phyloP scores from a whole-genome alignment of 2,888 invertebrate genomes.

The Nomada fucata region DNA sequence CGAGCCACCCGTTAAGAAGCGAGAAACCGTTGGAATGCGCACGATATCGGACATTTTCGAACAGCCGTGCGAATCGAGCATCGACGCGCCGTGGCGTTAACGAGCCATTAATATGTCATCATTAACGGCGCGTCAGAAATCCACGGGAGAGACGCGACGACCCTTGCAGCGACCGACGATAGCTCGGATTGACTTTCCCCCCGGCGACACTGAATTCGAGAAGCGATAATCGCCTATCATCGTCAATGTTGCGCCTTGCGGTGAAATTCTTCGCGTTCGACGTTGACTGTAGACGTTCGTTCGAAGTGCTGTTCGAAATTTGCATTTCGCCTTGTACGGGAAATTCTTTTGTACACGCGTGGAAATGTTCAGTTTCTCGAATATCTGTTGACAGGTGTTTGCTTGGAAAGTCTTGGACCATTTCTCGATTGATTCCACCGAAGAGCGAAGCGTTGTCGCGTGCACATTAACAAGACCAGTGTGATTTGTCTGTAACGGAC shows the following conservation, averaged over 20 bases:
- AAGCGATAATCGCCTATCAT: slow-evolving; percentile 23
- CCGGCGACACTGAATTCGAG: slow-evolving; percentile 37
- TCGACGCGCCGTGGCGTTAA: slow-evolving; percentile 40
- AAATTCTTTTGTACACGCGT: too few relatives aligned
- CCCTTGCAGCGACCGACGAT: slow-evolving; percentile 36
- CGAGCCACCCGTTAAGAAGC: slow-evolving; percentile 35
- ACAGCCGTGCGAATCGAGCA: slow-evolving; percentile 28
- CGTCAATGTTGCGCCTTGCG: slow-evolving; percentile 25
- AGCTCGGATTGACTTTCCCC: slow-evolving; percentile 28
- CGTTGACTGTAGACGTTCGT: background rate
- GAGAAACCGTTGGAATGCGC: slow-evolving; percentile 36
- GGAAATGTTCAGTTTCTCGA: too few relatives aligned
- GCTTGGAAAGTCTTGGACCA: background rate
- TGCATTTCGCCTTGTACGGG: background rate
- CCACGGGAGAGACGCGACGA: slow-evolving; percentile 10
- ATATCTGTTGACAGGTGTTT: too few relatives aligned
- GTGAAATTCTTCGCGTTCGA: background rate
- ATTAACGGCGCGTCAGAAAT: slow-evolving; percentile 41
- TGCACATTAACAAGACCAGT: too few relatives aligned
- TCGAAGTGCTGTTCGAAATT: background rate
- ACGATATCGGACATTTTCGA: slow-evolving; percentile 55
- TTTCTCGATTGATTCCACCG: too few relatives aligned
- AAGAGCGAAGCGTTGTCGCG: too few relatives aligned
- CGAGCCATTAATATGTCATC: slow-evolving; percentile 49
- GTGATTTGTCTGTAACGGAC: too few relatives aligned